Evolutionary conservation across 2,113 vertebrate genomes (phyloP).

Genomic region (Tamias sibiricus): DNA sequence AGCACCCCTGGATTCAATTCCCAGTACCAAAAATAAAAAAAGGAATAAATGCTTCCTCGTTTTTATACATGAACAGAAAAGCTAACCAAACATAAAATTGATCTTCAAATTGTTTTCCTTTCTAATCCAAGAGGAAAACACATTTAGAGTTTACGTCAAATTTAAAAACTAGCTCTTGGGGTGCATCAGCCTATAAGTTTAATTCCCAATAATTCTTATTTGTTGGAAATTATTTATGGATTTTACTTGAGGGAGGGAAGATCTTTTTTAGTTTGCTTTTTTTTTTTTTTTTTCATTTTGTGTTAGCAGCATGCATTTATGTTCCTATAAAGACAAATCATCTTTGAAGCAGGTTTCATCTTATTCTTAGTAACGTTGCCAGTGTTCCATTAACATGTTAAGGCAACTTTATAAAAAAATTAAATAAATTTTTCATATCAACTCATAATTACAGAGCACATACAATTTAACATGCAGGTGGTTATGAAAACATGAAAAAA

Average conservation of each 20-base stretch:
- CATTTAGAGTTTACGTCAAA: neutral
- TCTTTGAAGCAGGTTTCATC: conserved; percentile 8
- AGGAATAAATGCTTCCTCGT: neutral
- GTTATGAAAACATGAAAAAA: conserved; percentile 59
- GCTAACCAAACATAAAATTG: conserved; percentile 10
- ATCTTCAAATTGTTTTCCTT: neutral
- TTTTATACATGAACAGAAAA: neutral
- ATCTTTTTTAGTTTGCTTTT: neutral
- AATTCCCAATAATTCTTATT: neutral
- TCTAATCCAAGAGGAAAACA: conserved; percentile 27
- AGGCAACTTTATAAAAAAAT: conserved; percentile 46
- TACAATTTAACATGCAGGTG: neutral
- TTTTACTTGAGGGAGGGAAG: neutral
- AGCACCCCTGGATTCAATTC: no score
- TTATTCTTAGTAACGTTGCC: conserved; percentile 40
- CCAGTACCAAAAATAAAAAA: no score
- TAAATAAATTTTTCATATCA: conserved; percentile 23
- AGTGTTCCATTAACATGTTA: conserved; percentile 23
- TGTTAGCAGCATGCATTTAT: neutral
- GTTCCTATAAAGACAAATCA: conserved; percentile 30
- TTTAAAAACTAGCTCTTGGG: neutral
- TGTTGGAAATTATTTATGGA: neutral
- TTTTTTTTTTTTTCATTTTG: neutral
- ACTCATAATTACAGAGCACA: conserved; percentile 40
- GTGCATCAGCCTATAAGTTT: neutral